Evolutionary conservation across 1,140 invertebrate genomes (phyloP).

Genomic region (Ephestia elutella): DNA sequence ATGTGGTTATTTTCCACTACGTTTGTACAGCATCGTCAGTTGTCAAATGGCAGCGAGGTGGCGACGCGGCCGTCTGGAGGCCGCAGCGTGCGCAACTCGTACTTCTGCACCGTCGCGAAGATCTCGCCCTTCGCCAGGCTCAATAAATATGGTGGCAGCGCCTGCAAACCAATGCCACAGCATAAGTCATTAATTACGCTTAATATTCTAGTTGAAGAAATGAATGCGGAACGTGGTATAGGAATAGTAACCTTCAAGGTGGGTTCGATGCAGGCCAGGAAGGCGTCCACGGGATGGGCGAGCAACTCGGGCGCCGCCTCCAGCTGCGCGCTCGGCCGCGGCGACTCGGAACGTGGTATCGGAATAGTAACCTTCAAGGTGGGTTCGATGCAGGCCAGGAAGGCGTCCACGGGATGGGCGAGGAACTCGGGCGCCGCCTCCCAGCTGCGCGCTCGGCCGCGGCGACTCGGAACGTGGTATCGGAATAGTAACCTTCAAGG

Average conservation of each 20-base stretch:
- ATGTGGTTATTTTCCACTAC: background rate
- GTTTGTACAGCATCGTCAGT: background rate
- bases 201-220: too few relatives aligned
- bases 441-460: too few relatives aligned
- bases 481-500: too few relatives aligned
- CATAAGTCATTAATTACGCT: too few relatives aligned
- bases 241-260: constrained; percentile 27
- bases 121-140: constrained; percentile 27
- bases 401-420: too few relatives aligned
- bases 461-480: too few relatives aligned
- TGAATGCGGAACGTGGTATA: too few relatives aligned
- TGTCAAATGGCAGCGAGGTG: background rate
- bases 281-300: constrained; percentile 24
- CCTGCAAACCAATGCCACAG: background rate
- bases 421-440: too few relatives aligned
- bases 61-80: background rate
- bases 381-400: too few relatives aligned
- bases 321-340: too few relatives aligned
- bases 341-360: too few relatives aligned
- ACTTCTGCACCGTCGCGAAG: constrained; percentile 25
- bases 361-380: too few relatives aligned
- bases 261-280: constrained; percentile 18
- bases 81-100: constrained; percentile 13
- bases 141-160: constrained; percentile 19
- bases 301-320: background rate